These are phyloP conservation scores for Colossoma macropomum DNA, from an alignment of 2,113 vertebrate genomes.

Conservation along the genomic window DNA sequence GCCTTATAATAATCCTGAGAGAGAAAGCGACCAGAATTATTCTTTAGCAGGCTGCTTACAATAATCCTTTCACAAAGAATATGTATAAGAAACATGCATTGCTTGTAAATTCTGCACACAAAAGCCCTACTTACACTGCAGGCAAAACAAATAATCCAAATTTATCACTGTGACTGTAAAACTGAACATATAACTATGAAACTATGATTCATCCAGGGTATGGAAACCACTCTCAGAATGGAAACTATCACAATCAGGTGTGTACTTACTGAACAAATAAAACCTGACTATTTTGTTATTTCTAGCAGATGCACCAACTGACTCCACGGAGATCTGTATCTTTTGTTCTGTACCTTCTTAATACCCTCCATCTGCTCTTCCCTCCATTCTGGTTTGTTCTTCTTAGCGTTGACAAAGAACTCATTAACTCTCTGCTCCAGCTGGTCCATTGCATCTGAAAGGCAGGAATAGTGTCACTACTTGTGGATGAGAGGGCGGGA, in stretches of 20 bases:
- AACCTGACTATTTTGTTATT: background rate
- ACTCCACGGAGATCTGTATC: conserved; percentile 4
- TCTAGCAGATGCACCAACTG: conserved; percentile 11
- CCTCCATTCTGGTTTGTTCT: conserved; percentile 98
- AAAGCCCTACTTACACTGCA: background rate
- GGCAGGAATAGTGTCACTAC: conserved; percentile 60
- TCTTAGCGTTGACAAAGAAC: conserved; percentile 98
- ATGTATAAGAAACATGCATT: background rate
- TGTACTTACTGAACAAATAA: background rate
- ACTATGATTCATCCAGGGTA: background rate
- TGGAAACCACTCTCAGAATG: background rate
- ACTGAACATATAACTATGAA: background rate
- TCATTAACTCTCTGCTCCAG: conserved; percentile 97
- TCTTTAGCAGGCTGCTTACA: background rate
- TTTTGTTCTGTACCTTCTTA: conserved; percentile 87
- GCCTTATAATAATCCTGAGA: conserved; percentile 97
- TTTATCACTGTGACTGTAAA: background rate
- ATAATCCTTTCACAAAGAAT: background rate
- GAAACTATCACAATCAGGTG: background rate
- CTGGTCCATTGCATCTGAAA: conserved; percentile 95
- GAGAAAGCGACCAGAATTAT: background rate
- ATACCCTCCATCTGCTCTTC: conserved; percentile 99
- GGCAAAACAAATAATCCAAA: background rate
- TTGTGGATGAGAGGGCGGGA: background rate
- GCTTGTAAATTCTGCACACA: background rate